These are phyloP conservation scores for Azemiops feae DNA, from an alignment of 2,113 vertebrate species.

Conservation along the genomic window DNA sequence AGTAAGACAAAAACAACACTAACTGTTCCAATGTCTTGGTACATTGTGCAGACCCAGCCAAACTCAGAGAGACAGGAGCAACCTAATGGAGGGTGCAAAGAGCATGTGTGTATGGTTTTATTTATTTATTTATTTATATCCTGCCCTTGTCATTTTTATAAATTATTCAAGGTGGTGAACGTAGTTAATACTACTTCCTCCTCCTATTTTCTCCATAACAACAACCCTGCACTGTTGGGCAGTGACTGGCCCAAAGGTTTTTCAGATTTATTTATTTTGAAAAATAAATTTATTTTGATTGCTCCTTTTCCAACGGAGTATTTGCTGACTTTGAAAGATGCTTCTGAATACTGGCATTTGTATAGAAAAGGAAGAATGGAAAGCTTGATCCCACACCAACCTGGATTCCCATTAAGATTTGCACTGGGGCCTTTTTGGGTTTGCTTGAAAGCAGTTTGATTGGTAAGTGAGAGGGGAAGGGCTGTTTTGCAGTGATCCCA, in stretches of 20 bases:
- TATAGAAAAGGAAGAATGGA: not conserved
- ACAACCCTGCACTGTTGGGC: too few species aligned
- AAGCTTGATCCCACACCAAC: not conserved
- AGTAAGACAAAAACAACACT: not conserved
- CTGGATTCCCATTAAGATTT: not conserved
- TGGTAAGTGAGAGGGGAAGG: not conserved
- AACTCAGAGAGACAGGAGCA: not conserved
- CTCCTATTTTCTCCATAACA: too few species aligned
- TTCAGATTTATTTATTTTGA: too few species aligned
- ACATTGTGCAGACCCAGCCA: not conserved
- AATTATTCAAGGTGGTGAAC: too few species aligned
- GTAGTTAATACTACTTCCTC: too few species aligned
- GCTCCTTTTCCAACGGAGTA: not conserved
- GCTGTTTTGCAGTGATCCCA: not conserved
- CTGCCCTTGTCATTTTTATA: too few species aligned
- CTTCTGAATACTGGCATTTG: not conserved
- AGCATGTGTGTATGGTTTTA: not conserved
- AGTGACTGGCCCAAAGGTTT: too few species aligned
- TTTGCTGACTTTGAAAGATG: not conserved
- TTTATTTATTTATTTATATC: too few species aligned
- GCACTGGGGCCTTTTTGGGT: not conserved
- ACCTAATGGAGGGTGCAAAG: not conserved
- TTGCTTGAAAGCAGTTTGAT: not conserved
- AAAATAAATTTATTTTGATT: not conserved
- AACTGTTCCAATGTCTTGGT: not conserved